A percentile compares a stretch with the other conserved stretches of the same genome.
Evolutionary conservation across 2,113 vertebrate genomes (phyloP).

Genomic region (Oreamnos americanus): DNA sequence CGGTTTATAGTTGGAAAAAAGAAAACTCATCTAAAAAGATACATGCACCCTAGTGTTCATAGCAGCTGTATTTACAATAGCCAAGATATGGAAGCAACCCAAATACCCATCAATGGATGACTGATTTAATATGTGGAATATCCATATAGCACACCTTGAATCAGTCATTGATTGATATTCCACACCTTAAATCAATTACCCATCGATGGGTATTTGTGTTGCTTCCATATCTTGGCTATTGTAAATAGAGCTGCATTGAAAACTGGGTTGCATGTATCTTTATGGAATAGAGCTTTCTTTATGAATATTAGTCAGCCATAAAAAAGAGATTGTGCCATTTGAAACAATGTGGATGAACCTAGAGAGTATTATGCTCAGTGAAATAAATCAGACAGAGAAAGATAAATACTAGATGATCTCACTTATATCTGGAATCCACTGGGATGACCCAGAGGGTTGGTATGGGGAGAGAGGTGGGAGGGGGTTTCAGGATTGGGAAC

Average conservation of each 20-base stretch:
- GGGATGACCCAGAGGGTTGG: too few relatives aligned
- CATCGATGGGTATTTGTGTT: fast-evolving
- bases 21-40: not conserved
- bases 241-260: not conserved
- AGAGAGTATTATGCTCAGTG: not conserved
- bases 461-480: too few relatives aligned
- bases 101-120: not conserved
- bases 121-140: not conserved
- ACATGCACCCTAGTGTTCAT: not conserved
- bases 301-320: not conserved
- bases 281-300: not conserved
- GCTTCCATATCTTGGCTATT: not conserved
- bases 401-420: not conserved
- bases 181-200: not conserved
- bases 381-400: not conserved
- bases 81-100: not conserved
- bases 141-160: not conserved
- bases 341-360: not conserved
- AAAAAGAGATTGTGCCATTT: not conserved
- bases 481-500: too few relatives aligned
- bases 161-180: not conserved
- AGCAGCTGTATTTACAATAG: not conserved
- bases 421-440: not conserved
- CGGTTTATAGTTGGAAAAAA: not conserved
- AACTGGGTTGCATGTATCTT: not conserved